Conservation (phyloP, 2,797 vertebrate genomes). For the Lepidocolaptes lacrymiger region DNA sequence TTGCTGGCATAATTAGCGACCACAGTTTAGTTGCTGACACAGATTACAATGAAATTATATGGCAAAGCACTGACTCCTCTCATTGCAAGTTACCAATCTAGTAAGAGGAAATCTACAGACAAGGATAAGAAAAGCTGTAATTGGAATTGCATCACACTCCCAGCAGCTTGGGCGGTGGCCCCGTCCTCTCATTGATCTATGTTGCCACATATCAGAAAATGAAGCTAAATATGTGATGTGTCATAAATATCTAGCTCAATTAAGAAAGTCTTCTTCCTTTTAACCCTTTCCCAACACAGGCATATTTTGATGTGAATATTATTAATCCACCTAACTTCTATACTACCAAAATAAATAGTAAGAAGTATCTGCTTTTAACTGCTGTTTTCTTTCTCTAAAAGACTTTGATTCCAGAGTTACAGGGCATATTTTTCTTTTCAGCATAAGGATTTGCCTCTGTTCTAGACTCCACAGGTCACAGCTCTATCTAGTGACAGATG, state of each 20-base stretch:
- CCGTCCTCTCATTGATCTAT: background rate
- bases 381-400: background rate
- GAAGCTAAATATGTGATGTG: background rate
- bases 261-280: background rate
- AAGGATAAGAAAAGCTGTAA: background rate
- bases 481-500: background rate
- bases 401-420: background rate
- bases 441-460: background rate
- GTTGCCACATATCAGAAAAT: background rate
- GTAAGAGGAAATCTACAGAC: background rate
- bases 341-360: background rate
- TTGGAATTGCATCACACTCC: background rate
- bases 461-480: background rate
- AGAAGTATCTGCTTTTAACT: background rate
- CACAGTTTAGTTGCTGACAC: background rate
- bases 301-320: background rate
- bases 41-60: background rate
- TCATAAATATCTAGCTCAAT: background rate
- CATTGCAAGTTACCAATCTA: background rate
- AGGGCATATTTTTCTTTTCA: background rate
- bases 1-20: background rate
- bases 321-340: background rate
- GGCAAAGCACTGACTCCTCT: constrained; percentile 19
- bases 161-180: background rate
- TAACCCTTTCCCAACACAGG: background rate